Percentiles rank a stretch among this genome's conserved stretches.
These are phyloP conservation scores for Monopis laevigella DNA, from an alignment of 2,888 invertebrate species.

Conservation along the genomic window DNA sequence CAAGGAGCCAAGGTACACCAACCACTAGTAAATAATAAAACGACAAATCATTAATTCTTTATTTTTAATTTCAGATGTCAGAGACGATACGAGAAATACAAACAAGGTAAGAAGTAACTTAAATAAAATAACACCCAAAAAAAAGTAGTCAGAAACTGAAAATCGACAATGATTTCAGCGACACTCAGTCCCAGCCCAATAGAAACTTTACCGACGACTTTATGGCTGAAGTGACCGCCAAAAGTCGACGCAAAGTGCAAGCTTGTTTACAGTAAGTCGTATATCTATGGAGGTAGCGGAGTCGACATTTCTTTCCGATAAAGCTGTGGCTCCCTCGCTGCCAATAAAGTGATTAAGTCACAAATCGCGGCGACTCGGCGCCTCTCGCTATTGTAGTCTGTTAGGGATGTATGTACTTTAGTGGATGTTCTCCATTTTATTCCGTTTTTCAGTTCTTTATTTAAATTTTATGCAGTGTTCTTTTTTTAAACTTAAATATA, in stretches of 20 bases:
- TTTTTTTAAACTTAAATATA: no score
- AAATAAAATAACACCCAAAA: no score
- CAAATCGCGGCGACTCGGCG: conserved; percentile 39
- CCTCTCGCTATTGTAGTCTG: conserved; percentile 6
- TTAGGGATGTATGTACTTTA: neutral
- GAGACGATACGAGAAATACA: conserved; percentile 21
- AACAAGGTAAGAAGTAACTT: conserved; percentile 51
- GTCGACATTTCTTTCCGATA: conserved; percentile 61
- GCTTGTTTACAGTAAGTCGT: conserved; percentile 47
- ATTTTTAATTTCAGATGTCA: conserved; percentile 5
- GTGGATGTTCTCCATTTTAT: conserved; percentile 1
- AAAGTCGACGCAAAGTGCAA: conserved; percentile 59
- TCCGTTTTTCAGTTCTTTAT: no score
- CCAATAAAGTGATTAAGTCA: conserved; percentile 68
- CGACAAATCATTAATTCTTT: no score
- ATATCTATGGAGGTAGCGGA: conserved; percentile 16
- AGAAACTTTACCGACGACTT: conserved; percentile 52
- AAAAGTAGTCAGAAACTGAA: neutral
- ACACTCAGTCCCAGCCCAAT: conserved; percentile 34
- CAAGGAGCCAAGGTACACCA: no score
- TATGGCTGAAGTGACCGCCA: conserved; percentile 60
- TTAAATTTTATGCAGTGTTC: no score
- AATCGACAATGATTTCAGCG: conserved; percentile 7
- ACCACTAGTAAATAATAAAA: no score
- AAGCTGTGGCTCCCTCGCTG: conserved; percentile 52